Evolutionary conservation across 2,888 invertebrate genomes (phyloP), one percentile per base, ranked within the genome.

Genomic region (Lordiphosa fenestrarum): DNA sequence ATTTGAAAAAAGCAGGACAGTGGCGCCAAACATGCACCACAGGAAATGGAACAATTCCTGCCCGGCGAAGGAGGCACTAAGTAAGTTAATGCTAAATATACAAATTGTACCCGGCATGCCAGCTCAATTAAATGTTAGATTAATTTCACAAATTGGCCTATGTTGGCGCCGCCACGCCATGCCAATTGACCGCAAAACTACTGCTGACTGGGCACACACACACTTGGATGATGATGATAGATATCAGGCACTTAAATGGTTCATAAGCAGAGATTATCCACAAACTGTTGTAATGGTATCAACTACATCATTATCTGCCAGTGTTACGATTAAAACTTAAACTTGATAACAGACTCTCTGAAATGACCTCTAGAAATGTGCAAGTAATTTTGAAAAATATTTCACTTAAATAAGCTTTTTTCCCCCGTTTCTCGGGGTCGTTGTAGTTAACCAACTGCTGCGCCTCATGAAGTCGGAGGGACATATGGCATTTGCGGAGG

Each of bases 11-110:
- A 49, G 42, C 60, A 88, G 86, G 89, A 89, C 66, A 83, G 82
- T 66, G 86, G 85, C 66, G 77, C 81, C 66, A 88, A 87, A 89
- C 76, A 74, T 81, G 84, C 71, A 61, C 91, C 93, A 47, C 94
- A 95, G 73, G 95, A 95, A 89, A 88, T 95, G 91, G 94, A 95
- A 78, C 94, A 94, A n/a, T 95, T 95, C 86, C 90, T 95, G 69
- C 93, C 95, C 41, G 84, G 83, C 48, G 92, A 94, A 83, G 94
- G 94, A 56, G 60, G 72, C 39, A 86, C 84, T 58, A 88, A 84
- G 88, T 88, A 64, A 88, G 88, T 88, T 52, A 1, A 7, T 23
- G 10, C 38, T 37, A 37, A 52, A 52, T n/a, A 39, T 39, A 37
- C 37, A 61, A 56, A 56, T 58, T 56, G 52, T 3, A 9, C 10